A percentile compares a stretch with the other conserved stretches of the same genome.
Evolutionary conservation across 2,113 vertebrate species (phyloP).

Genomic region (Marmota monax): DNA sequence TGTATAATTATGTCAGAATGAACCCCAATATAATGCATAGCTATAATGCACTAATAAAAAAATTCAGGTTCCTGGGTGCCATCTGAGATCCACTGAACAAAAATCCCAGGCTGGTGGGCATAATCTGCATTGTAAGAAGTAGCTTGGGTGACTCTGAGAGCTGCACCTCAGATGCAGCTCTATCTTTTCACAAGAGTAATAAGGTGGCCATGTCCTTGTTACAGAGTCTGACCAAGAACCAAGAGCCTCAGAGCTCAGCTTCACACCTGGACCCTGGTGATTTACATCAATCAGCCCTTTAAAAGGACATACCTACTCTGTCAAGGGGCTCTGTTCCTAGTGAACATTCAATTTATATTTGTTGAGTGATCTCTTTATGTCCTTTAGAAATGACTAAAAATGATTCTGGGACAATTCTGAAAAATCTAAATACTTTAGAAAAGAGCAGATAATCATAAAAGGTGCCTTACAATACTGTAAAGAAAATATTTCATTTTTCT

Average conservation of each 20-base stretch:
- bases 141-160: background rate
- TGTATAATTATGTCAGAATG: no score
- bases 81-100: background rate
- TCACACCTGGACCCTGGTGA: background rate
- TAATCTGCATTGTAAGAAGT: background rate
- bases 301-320: background rate
- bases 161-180: background rate
- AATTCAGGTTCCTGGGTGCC: background rate
- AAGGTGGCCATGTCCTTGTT: background rate
- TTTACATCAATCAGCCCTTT: background rate
- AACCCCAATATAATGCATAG: no score
- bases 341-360: background rate
- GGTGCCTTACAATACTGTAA: background rate
- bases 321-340: background rate
- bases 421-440: conserved; percentile 48
- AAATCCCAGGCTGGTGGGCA: background rate
- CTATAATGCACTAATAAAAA: background rate
- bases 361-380: background rate
- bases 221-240: background rate
- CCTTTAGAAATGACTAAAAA: conserved; percentile 2
- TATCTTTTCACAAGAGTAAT: background rate
- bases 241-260: background rate
- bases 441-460: background rate
- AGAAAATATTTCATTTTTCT: conserved; percentile 49
- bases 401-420: background rate